Evolutionary conservation across 2,888 invertebrate species (phyloP).

Genomic region (Epirrita christyi): DNA sequence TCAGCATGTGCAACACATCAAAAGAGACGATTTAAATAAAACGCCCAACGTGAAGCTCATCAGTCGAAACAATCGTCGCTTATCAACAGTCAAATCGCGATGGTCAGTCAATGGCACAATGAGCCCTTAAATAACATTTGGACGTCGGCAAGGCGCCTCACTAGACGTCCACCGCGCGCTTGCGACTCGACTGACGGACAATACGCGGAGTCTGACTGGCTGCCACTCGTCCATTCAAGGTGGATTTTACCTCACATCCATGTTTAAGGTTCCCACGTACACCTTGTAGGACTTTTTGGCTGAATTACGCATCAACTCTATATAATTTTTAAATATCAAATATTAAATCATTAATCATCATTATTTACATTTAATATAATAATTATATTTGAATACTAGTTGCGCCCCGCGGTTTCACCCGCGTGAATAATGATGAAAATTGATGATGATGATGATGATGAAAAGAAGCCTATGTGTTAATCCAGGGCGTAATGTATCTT

Average conservation of each 20-base stretch:
- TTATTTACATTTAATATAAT: too few relatives aligned
- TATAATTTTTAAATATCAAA: too few relatives aligned
- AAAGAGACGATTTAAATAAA: constrained; percentile 30
- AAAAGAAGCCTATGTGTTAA: too few relatives aligned
- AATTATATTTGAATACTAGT: too few relatives aligned
- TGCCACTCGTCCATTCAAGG: constrained; percentile 64
- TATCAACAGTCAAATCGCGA: constrained; percentile 76
- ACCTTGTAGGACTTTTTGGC: too few relatives aligned
- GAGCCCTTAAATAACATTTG: constrained; percentile 78
- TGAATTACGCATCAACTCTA: too few relatives aligned
- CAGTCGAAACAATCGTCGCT: constrained; percentile 71
- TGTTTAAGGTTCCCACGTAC: constrained; percentile 66
- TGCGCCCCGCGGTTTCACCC: too few relatives aligned
- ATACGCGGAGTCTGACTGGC: constrained; percentile 69
- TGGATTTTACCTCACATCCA: constrained; percentile 57
- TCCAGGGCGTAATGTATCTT: too few relatives aligned
- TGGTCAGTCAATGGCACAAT: constrained; percentile 72
- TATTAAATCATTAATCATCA: too few relatives aligned
- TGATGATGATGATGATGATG: too few relatives aligned
- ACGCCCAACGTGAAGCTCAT: constrained; percentile 72
- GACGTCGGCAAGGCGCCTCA: constrained; percentile 78
- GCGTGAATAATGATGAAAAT: too few relatives aligned
- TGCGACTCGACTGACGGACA: constrained; percentile 73
- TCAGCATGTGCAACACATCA: not conserved
- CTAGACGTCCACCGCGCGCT: constrained; percentile 61